These are phyloP conservation scores for Carassius gibelio DNA, from an alignment of 2,113 vertebrate species.

Conservation along the genomic window DNA sequence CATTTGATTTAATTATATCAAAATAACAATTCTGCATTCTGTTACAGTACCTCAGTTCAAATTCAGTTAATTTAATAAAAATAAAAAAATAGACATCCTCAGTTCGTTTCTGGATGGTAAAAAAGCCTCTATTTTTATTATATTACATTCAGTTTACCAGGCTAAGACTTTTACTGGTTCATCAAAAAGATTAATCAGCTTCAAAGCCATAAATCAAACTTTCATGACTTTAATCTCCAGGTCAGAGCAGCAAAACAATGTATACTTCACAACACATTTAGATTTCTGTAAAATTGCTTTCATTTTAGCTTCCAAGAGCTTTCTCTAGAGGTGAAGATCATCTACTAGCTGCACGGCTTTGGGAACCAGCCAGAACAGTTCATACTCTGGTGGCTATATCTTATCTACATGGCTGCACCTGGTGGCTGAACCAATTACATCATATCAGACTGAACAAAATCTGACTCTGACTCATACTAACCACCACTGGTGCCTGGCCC, in stretches of 20 bases:
- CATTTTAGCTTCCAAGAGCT: constrained; percentile 7
- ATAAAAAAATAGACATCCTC: too few relatives aligned
- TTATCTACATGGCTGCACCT: constrained; percentile 37
- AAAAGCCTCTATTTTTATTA: neutral
- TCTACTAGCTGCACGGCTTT: constrained; percentile 23
- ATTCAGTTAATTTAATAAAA: neutral
- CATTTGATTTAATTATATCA: too few relatives aligned
- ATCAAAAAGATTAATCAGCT: neutral
- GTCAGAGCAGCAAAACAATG: neutral
- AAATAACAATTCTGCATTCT: neutral
- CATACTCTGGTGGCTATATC: constrained; percentile 21
- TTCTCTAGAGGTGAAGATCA: constrained; percentile 18
- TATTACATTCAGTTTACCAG: neutral
- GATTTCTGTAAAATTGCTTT: constrained; percentile 13
- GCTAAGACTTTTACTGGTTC: neutral
- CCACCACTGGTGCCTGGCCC: neutral
- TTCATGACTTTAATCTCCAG: neutral
- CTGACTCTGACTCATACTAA: neutral
- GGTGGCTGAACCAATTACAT: constrained; percentile 31
- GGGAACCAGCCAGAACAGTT: constrained; percentile 24
- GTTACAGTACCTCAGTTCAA: too few relatives aligned
- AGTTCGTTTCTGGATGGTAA: neutral
- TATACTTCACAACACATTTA: neutral
- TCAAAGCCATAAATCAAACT: constrained; percentile 25
- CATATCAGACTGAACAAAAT: constrained; percentile 25